Evolutionary conservation across 2,888 invertebrate genomes (phyloP).

Genomic region (Phengaris alcon): DNA sequence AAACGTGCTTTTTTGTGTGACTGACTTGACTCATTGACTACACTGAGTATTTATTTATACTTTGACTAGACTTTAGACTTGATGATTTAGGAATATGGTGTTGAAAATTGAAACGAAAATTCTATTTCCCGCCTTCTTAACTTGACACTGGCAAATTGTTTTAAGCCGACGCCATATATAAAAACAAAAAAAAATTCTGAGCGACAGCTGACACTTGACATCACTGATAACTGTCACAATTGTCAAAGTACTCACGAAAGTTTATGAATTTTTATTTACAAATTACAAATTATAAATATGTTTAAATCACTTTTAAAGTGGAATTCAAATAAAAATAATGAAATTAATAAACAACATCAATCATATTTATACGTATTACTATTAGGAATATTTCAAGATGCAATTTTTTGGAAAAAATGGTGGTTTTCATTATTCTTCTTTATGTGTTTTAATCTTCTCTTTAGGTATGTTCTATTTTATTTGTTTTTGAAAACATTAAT

Average conservation of each 20-base stretch:
- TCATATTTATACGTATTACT: slow-evolving; percentile 55
- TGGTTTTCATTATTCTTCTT: slow-evolving; percentile 64
- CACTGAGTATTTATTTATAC: too few species aligned
- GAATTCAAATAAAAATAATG: slow-evolving; percentile 49
- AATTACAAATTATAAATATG: slow-evolving; percentile 45
- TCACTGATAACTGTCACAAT: not conserved
- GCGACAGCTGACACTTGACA: not conserved
- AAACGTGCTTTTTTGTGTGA: too few species aligned
- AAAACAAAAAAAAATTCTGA: not conserved
- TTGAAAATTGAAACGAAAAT: too few species aligned
- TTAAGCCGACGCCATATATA: not conserved
- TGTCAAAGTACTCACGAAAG: not conserved
- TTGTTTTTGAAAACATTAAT: slow-evolving; percentile 13
- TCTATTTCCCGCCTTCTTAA: too few species aligned
- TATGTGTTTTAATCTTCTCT: slow-evolving; percentile 53
- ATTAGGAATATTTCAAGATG: slow-evolving; percentile 64
- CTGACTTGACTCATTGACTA: too few species aligned
- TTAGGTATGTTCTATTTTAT: slow-evolving; percentile 57
- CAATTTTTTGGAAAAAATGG: slow-evolving; percentile 67
- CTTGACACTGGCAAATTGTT: too few species aligned
- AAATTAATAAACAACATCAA: slow-evolving; percentile 50
- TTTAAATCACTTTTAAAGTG: slow-evolving; percentile 59
- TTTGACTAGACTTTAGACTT: too few species aligned
- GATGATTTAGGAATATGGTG: too few species aligned
- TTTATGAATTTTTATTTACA: not conserved